A percentile compares a stretch with the other conserved stretches of the same genome.
These are phyloP conservation scores for Eciton burchellii DNA, from an alignment of 1,140 invertebrate species.

Conservation along the genomic window DNA sequence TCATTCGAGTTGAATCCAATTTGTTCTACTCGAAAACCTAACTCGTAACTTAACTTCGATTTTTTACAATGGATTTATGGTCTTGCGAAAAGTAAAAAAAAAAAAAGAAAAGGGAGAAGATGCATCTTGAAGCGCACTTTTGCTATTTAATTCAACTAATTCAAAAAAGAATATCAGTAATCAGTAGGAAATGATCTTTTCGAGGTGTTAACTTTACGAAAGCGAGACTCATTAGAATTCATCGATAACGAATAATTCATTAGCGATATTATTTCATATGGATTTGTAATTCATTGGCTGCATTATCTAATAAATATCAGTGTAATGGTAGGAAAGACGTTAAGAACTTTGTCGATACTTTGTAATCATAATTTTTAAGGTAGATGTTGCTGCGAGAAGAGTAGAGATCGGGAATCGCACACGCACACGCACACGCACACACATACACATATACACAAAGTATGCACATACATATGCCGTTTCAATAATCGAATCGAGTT, in stretches of 20 bases:
- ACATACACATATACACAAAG: no score
- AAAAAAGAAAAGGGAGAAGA: no score
- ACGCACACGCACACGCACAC: no score
- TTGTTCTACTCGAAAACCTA: neutral
- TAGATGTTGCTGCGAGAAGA: conserved; percentile 29
- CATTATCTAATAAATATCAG: conserved; percentile 72
- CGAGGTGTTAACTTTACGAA: conserved; percentile 30
- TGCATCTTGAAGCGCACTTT: neutral
- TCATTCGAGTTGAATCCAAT: conserved; percentile 8
- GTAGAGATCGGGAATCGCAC: conserved; percentile 24
- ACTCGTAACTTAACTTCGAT: neutral
- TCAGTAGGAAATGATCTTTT: neutral
- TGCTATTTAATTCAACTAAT: neutral
- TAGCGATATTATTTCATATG: conserved; percentile 64
- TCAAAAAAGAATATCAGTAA: neutral
- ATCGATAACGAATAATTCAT: conserved; percentile 64
- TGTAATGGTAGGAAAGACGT: conserved; percentile 74
- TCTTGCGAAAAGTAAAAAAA: conserved; percentile 9
- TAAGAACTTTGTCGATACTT: conserved; percentile 72
- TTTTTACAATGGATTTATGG: conserved; percentile 38
- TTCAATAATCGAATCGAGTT: neutral
- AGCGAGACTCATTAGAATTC: conserved; percentile 12
- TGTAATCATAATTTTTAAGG: conserved; percentile 65
- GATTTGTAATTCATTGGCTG: conserved; percentile 74
- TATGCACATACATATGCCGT: no score